Evolutionary conservation across 2,888 invertebrate species (phyloP).

Genomic region (Drosophila ochracea): DNA sequence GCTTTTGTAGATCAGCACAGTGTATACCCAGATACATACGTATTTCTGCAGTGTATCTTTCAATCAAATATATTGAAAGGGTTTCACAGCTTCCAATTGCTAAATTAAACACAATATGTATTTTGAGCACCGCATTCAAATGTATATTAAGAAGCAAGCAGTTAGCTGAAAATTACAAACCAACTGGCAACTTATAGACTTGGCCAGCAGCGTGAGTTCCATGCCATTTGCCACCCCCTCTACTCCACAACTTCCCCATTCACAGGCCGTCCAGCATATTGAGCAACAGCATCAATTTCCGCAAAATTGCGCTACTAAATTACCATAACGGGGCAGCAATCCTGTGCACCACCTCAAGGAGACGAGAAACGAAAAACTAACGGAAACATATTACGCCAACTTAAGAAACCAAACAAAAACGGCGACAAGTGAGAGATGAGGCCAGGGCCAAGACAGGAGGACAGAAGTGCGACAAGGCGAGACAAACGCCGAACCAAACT

Average conservation of each 20-base stretch:
- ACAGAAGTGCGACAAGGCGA: slow-evolving; percentile 26
- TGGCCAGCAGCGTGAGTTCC: not conserved
- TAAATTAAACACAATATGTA: slow-evolving; percentile 17
- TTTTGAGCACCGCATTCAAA: slow-evolving; percentile 23
- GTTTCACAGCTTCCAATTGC: slow-evolving; percentile 4
- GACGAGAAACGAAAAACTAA: slow-evolving; percentile 57
- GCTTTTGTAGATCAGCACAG: too few species aligned
- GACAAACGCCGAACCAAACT: slow-evolving; percentile 37
- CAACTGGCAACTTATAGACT: slow-evolving; percentile 1
- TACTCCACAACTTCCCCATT: not conserved
- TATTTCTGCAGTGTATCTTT: not conserved
- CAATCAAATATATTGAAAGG: slow-evolving; percentile 13
- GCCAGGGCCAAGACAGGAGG: not conserved
- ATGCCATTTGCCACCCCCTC: not conserved
- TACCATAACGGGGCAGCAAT: slow-evolving; percentile 75
- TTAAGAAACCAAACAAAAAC: slow-evolving; percentile 56
- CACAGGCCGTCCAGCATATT: slow-evolving; percentile 6
- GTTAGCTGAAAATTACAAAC: slow-evolving; percentile 25
- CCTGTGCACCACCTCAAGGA: not conserved
- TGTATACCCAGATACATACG: not conserved
- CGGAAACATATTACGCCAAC: slow-evolving; percentile 65
- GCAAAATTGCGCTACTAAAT: slow-evolving; percentile 82
- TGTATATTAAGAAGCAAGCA: slow-evolving; percentile 34
- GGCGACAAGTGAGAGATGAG: slow-evolving; percentile 60
- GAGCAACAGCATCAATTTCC: slow-evolving; percentile 80